Base-by-base conservation (phyloP, 2,888 invertebrate species). In the Cynaeus angustus region DNA sequence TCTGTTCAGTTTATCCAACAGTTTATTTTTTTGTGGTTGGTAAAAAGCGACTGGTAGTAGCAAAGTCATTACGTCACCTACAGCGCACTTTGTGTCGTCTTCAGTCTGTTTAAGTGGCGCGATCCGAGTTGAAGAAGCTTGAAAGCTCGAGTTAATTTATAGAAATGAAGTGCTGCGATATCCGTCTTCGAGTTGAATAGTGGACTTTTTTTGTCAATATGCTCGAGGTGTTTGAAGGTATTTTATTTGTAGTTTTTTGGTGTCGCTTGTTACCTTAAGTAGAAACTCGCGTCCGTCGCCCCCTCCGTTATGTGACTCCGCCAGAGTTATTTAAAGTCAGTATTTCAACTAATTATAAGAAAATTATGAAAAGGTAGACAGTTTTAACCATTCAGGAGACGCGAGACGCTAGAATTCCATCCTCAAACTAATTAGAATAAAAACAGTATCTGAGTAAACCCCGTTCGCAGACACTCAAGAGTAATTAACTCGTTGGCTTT, bases 1-100 rank as follows among this genome's bases (percentile, higher is more conserved):
- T 62, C 62, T 62, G 62, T 62, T 62, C 38, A 50, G 50, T 30
- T 30, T 62, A 37, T 38, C 41, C 37, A 38, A 48, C 50, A 37
- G 64, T 53, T 64, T 53, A 64, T 53, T 62, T 45, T n/a, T 64
- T 33, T 64, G 56, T 41, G n/a, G 28, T 26, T 21, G 50, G 48
- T 33, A 50, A 50, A 61, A 61, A 62, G 50, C 48, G 43, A 16
- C 43, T 56, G 37, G 21, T 37, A 13, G 62, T 62, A 50, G 50
- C 61, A 41, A 56, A 56, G 26, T 61, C 37, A 43, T 64, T 64
- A 53, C 64, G 64, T 64, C 64, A 64, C 45, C 59, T 26, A 4
- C 21, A 43, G 37, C 37, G 53, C 59, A 38, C 53, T 64, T 52
- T 53, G 53, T 43, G 37, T 50, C 62, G 37, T 62, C 62, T 48